These are phyloP conservation scores for Anhinga rufa DNA, from an alignment of 2,113 vertebrate species.

Conservation along the genomic window DNA sequence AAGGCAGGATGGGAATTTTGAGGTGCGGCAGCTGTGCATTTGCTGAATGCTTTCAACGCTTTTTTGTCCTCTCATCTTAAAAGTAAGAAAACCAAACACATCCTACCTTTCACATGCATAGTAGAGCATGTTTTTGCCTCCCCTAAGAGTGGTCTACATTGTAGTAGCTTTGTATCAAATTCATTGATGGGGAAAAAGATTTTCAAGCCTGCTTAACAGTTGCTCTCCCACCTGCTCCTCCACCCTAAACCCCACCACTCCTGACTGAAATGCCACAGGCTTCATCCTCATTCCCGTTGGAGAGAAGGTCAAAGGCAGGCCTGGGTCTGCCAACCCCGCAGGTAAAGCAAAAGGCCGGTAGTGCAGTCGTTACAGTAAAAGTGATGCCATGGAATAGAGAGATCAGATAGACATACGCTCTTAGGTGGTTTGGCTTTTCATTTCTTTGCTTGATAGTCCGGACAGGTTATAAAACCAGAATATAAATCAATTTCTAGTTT, in stretches of 20 bases:
- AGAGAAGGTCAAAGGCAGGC: neutral
- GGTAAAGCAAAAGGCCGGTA: neutral
- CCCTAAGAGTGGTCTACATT: neutral
- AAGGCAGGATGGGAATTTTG: neutral
- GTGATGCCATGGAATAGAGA: neutral
- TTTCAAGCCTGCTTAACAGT: neutral
- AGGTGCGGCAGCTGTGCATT: neutral
- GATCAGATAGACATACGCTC: neutral
- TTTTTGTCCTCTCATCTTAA: neutral
- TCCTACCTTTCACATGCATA: neutral
- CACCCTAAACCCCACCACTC: neutral
- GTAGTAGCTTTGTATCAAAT: neutral
- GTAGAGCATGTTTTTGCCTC: neutral
- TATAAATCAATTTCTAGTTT: constrained; percentile 6
- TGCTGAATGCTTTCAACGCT: neutral
- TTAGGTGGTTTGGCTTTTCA: neutral
- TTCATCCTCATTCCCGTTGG: neutral
- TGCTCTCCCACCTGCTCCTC: neutral
- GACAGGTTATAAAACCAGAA: neutral
- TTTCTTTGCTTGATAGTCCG: neutral
- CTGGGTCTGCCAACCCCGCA: neutral
- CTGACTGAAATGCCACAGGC: neutral
- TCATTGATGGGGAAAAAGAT: neutral
- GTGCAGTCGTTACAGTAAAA: neutral
- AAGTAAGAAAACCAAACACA: neutral